phyloP scores from a whole-genome alignment of 2,797 vertebrate species.

The Streptopelia turtur region DNA sequence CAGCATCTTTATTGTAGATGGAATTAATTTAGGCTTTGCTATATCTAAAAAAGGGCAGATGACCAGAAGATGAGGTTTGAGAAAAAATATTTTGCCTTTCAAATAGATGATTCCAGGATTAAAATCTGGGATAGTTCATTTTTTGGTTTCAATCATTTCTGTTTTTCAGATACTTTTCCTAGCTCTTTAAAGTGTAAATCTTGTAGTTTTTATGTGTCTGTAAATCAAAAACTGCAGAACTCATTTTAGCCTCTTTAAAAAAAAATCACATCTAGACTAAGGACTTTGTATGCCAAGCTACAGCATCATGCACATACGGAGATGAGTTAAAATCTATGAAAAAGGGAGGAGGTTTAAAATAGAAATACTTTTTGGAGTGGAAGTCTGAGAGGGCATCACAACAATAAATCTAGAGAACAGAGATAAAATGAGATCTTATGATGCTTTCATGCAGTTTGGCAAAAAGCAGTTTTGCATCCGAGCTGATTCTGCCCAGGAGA shows the following conservation, averaged over 20 bases:
- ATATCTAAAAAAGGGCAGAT: slow-evolving; percentile 1
- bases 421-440: slow-evolving; percentile 43
- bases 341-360: slow-evolving; percentile 35
- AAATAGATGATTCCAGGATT: slow-evolving; percentile 43
- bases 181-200: slow-evolving; percentile 36
- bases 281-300: slow-evolving; percentile 10
- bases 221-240: slow-evolving; percentile 54
- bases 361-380: slow-evolving; percentile 7
- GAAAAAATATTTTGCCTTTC: slow-evolving; percentile 49
- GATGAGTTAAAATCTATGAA: slow-evolving; percentile 27
- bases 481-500: slow-evolving; percentile 44
- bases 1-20: background rate
- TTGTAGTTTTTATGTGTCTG: slow-evolving; percentile 35
- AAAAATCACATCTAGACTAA: background rate
- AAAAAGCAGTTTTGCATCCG: slow-evolving; percentile 59
- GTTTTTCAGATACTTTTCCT: background rate
- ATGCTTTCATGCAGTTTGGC: slow-evolving; percentile 25
- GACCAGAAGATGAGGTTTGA: background rate
- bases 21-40: background rate
- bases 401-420: slow-evolving; percentile 40
- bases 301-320: background rate
- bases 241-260: slow-evolving; percentile 21
- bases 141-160: slow-evolving; percentile 23
- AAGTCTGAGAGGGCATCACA: slow-evolving; percentile 17
- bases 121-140: slow-evolving; percentile 22